Evolutionary conservation across 1,140 invertebrate genomes (phyloP), one percentile per base, ranked within the genome.

Genomic region (Magallana gigas): DNA sequence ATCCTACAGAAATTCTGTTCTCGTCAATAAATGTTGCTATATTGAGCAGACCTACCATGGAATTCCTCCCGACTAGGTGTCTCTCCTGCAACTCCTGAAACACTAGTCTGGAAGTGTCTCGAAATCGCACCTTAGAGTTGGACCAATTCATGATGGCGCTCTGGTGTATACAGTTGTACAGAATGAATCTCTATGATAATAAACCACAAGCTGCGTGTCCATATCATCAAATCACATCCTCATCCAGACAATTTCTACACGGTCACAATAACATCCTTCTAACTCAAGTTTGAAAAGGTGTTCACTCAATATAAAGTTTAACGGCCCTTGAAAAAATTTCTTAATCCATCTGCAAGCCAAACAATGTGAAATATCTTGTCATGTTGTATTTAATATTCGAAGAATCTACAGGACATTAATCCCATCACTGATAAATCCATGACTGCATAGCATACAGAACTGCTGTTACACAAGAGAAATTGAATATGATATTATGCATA

Each of bases 21-120:
- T 4, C 36, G 1, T 48, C 36, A 48, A 48, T 48, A 48, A 48
- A 4, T 48, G 36, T 48, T 1, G 5, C 36, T 48, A 5, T 48
- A 48, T 4, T 48, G 36, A 48, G 36, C 36, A 48, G 7, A 57
- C 81, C 81, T 83, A 83, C 81, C 81, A 83, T 57, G 8, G 56
- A 57, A 57, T 83, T 83, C 18, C 81, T 83, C 18, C 81, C 81
- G 48, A 83, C 81, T 0, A 83, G 48, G 9, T 83, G 81, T 83
- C 57, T 83, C 81, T 83, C 81, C 48, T 83, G 81, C 36, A 83
- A 83, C 56, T 83, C 81, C 57, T 83, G 48, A 58, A 83, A 83
- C 56, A 83, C 57, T 16, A 57, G 12, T 18, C 81, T 8, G 2
- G 81, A 83, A 29, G 57, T 83, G 81, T 83, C 81, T n/a, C 57